Evolutionary conservation across 2,797 vertebrate genomes (phyloP).

Genomic region (Micrastur ruficollis): DNA sequence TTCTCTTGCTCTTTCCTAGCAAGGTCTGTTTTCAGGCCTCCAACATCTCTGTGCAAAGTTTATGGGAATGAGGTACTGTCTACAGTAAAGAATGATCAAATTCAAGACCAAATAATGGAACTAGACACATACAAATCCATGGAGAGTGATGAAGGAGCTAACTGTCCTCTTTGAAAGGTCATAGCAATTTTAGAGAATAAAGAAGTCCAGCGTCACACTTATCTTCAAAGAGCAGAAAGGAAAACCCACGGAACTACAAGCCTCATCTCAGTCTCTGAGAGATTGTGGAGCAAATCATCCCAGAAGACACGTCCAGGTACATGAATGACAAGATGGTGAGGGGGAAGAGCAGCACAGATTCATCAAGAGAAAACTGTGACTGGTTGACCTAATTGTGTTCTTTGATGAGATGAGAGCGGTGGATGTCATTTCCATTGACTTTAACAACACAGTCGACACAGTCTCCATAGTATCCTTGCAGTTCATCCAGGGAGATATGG

Average conservation of each 20-base stretch:
- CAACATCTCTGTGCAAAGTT: not conserved
- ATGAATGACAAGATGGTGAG: not conserved
- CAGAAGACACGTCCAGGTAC: not conserved
- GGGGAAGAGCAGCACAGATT: not conserved
- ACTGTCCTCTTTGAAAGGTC: not conserved
- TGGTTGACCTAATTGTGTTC: not conserved
- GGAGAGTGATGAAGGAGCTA: not conserved
- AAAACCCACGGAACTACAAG: not conserved
- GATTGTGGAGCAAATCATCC: not conserved
- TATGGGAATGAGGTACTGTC: not conserved
- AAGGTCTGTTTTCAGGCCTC: not conserved
- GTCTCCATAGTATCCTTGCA: not conserved
- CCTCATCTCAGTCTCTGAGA: not conserved
- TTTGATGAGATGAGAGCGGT: not conserved
- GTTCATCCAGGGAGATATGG: not conserved
- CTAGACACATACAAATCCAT: not conserved
- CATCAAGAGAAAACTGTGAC: not conserved
- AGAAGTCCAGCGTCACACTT: not conserved
- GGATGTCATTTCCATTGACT: not conserved
- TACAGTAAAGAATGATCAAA: not conserved
- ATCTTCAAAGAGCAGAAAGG: not conserved
- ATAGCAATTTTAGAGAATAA: not conserved
- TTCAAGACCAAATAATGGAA: not conserved
- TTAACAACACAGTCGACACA: not conserved
- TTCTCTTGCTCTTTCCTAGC: not conserved